A percentile compares a stretch with the other conserved stretches of the same genome.
Evolutionary conservation across 1,140 invertebrate species (phyloP).

Genomic region (Sitobion miscanthi): DNA sequence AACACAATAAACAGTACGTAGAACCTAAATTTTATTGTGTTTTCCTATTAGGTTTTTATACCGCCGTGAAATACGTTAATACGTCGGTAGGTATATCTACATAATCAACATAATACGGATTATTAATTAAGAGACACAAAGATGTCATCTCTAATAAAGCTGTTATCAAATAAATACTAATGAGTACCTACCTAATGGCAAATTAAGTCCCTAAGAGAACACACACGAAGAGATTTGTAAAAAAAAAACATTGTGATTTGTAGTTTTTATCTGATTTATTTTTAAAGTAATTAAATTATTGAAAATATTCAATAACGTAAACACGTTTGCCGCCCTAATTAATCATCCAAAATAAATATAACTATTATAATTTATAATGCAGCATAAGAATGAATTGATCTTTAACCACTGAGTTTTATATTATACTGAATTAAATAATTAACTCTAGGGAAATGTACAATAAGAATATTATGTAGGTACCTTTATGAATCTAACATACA

Average conservation of each 20-base stretch:
- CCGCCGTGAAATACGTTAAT: background rate
- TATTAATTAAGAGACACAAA: background rate
- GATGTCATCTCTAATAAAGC: background rate
- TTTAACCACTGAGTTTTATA: background rate
- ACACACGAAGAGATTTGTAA: background rate
- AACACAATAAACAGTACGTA: background rate
- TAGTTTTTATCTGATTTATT: background rate
- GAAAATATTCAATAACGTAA: background rate
- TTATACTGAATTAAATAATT: background rate
- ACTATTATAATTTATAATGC: background rate
- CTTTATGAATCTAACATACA: background rate
- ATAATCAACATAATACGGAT: background rate
- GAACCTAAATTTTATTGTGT: background rate
- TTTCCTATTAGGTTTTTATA: background rate
- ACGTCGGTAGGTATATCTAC: background rate
- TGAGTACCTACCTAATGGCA: background rate
- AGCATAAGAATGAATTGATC: background rate
- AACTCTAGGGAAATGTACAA: background rate
- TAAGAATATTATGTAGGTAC: background rate
- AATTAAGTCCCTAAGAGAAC: slow-evolving; percentile 11
- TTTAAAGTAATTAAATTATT: slow-evolving; percentile 9
- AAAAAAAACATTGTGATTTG: background rate
- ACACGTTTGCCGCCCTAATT: slow-evolving; percentile 4
- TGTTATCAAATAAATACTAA: background rate
- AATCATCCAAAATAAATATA: background rate